phyloP scores from a whole-genome alignment of 2,888 invertebrate genomes.

The Apoda limacodes region DNA sequence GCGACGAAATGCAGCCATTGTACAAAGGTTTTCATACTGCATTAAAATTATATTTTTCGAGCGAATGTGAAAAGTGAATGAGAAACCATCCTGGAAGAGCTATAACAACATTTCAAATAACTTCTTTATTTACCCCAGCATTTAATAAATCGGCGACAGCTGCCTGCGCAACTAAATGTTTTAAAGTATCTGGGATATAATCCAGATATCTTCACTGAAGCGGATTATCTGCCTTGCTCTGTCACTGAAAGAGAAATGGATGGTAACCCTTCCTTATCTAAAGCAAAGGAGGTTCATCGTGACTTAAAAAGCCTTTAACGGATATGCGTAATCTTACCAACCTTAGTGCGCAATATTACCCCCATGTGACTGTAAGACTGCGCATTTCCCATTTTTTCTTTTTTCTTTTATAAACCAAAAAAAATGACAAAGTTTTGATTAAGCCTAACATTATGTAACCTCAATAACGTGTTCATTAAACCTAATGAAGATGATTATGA shows the following conservation, averaged over 20 bases:
- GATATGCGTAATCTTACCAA: neutral
- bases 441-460: neutral
- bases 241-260: slow-evolving; percentile 4
- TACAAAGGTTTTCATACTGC: slow-evolving; percentile 12
- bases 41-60: slow-evolving; percentile 18
- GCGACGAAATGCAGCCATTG: slow-evolving; percentile 15
- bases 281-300: neutral
- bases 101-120: slow-evolving; percentile 17
- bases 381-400: neutral
- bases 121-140: slow-evolving; percentile 7
- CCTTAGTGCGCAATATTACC: neutral
- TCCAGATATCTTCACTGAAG: slow-evolving; percentile 8
- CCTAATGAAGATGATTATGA: neutral
- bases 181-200: slow-evolving; percentile 8
- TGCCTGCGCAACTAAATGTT: slow-evolving; percentile 3
- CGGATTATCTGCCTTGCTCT: slow-evolving; percentile 4
- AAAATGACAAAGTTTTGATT: neutral
- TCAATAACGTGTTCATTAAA: neutral
- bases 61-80: slow-evolving; percentile 23
- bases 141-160: slow-evolving; percentile 3
- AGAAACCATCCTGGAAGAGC: slow-evolving; percentile 20
- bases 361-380: neutral
- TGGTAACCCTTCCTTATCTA: neutral
- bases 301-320: neutral
- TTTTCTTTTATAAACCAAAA: neutral